A percentile compares a stretch with the other conserved stretches of the same genome.
These are phyloP conservation scores for Gadus chalcogrammus DNA, from an alignment of 2,113 vertebrate genomes.

Conservation along the genomic window DNA sequence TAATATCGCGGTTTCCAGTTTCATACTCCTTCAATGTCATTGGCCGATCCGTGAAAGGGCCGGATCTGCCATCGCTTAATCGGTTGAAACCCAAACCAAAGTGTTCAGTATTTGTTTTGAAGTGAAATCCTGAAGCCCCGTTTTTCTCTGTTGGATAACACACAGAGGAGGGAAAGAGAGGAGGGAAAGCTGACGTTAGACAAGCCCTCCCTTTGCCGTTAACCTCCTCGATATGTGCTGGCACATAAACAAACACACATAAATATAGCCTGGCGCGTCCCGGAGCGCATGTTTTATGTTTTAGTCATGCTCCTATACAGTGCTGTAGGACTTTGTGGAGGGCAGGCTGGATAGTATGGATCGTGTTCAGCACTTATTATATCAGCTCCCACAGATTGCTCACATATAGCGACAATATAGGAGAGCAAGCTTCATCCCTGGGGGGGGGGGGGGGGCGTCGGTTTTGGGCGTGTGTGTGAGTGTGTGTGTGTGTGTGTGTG, in stretches of 20 bases:
- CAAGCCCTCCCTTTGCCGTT: conserved; percentile 3
- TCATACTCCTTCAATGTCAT: neutral
- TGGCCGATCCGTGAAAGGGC: neutral
- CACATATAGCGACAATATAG: conserved; percentile 2
- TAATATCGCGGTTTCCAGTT: neutral
- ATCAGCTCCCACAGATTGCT: too few species aligned
- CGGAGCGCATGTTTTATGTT: neutral
- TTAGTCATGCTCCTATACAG: neutral
- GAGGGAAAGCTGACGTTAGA: conserved; percentile 14
- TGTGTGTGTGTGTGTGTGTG: conserved; percentile 37
- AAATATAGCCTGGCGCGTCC: conserved; percentile 45
- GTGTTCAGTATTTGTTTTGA: neutral
- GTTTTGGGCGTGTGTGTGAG: too few species aligned
- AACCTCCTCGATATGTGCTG: conserved; percentile 41
- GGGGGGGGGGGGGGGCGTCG: conserved; percentile 40
- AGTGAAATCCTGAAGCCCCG: neutral
- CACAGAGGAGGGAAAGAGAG: neutral
- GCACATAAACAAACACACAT: neutral
- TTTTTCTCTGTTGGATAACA: neutral
- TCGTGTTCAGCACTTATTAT: too few species aligned
- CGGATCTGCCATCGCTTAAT: neutral
- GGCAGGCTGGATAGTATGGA: neutral
- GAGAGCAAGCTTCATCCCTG: conserved; percentile 40
- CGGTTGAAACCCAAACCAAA: neutral
- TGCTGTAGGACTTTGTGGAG: neutral